Evolutionary conservation across 2,113 vertebrate genomes (phyloP), one percentile per base, ranked within the genome.

Genomic region (Chionis minor): DNA sequence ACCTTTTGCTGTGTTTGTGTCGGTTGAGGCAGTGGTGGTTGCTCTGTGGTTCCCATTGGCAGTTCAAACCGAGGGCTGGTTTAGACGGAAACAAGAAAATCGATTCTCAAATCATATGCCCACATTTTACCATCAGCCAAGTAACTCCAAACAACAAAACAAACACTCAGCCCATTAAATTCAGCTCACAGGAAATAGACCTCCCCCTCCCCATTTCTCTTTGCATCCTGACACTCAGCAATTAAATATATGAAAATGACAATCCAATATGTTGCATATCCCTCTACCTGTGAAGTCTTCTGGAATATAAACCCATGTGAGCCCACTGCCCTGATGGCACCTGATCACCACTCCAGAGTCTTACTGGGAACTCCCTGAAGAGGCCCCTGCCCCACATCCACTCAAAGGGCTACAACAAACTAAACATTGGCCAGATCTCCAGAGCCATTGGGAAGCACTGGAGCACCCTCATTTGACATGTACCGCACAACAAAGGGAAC

Each of bases 1-100:
- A 99, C 99, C 98, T 99, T 99, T 95, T 98, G 96, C 63, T 99
- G 99, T 78, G 98, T 99, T 96, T 98, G 99, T 21, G 95, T 97
- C 91, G 99, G 99, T 72, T 98, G 99, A 27, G 98, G 99, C 59
- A 99, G 97, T 62, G 99, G 99, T 81, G 99, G 99, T 97, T 99
- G 99, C 94, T 99, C 99, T 38, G 99, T 98, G 12, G 99, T 98
- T 96, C 99, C 99, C 99, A 99, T 99, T 7, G 99, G 99, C 94
- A 99, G 97, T 96, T 99, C 99, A 98, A 99, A 99, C 20, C 99
- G 98, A 92, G 99, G 99, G 95, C 99, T 99, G 97, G 82, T 95
- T 96, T 79, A 77, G 75, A 96, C 8, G 70, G 78, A 92, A 84
- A 96, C 73, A 95, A 92, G 44, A 82, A 94, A 62, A 95, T 62